Evolutionary conservation across 1,140 invertebrate genomes (phyloP).

Genomic region (Eciton burchellii): DNA sequence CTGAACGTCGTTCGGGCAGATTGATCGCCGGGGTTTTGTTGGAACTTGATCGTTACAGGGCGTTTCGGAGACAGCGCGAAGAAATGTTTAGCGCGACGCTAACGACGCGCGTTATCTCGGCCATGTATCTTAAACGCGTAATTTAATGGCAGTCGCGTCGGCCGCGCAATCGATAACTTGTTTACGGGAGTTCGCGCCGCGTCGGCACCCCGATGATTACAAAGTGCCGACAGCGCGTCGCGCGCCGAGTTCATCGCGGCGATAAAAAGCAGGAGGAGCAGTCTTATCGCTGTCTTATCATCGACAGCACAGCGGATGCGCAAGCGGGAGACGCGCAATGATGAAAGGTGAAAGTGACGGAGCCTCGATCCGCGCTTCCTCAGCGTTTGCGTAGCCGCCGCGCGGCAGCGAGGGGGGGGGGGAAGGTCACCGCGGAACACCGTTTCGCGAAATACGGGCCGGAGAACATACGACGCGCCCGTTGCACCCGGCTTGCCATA

Average conservation of each 20-base stretch:
- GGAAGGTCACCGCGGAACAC: too few species aligned
- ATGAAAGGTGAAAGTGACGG: background rate
- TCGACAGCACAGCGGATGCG: background rate
- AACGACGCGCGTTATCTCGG: background rate
- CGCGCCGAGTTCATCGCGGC: background rate
- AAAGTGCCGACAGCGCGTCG: background rate
- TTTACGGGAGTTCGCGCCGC: constrained; percentile 1
- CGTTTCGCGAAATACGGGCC: background rate
- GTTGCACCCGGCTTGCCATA: background rate
- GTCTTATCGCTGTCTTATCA: too few species aligned
- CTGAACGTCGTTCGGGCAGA: background rate
- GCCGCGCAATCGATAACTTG: background rate
- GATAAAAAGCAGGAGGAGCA: too few species aligned
- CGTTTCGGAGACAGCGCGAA: background rate
- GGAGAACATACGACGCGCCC: background rate
- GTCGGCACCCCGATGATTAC: background rate
- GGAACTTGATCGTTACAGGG: background rate
- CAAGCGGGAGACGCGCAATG: background rate
- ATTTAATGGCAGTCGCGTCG: constrained; percentile 17
- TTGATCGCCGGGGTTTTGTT: background rate
- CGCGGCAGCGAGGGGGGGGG: too few species aligned
- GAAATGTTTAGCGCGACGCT: background rate
- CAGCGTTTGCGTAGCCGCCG: too few species aligned
- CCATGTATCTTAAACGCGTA: constrained; percentile 13
- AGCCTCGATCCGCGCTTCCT: background rate